Evolutionary conservation across 2,888 invertebrate species (phyloP).

Genomic region (Therioaphis trifolii): DNA sequence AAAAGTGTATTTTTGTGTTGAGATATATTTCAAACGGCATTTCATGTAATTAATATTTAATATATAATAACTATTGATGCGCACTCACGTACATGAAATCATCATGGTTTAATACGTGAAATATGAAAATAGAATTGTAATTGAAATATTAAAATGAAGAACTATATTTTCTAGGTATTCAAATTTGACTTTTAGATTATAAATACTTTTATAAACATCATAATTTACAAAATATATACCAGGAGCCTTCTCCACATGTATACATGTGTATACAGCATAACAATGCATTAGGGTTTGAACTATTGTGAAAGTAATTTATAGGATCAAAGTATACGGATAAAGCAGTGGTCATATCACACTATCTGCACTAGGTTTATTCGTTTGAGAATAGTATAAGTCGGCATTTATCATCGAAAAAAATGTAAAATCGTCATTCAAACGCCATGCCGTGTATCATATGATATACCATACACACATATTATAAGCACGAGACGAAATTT

Average conservation of each 20-base stretch:
- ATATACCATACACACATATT: too few relatives aligned
- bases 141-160: constrained; percentile 20
- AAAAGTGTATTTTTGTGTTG: too few relatives aligned
- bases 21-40: too few relatives aligned
- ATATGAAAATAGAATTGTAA: neutral
- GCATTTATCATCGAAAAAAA: too few relatives aligned
- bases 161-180: constrained; percentile 29
- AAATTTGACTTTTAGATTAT: constrained; percentile 22
- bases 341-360: too few relatives aligned
- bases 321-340: neutral
- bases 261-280: constrained; percentile 15
- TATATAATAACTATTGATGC: too few relatives aligned
- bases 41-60: too few relatives aligned
- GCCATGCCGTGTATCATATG: too few relatives aligned
- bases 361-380: too few relatives aligned
- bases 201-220: constrained; percentile 15
- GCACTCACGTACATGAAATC: neutral
- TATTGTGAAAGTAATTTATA: constrained; percentile 49
- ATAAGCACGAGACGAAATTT: too few relatives aligned
- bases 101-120: neutral
- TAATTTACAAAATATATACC: constrained; percentile 40
- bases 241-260: constrained; percentile 32
- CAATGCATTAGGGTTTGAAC: constrained; percentile 38
- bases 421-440: too few relatives aligned
- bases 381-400: too few relatives aligned